Evolutionary conservation across 1,140 invertebrate genomes (phyloP).

Genomic region (Apis florea): DNA sequence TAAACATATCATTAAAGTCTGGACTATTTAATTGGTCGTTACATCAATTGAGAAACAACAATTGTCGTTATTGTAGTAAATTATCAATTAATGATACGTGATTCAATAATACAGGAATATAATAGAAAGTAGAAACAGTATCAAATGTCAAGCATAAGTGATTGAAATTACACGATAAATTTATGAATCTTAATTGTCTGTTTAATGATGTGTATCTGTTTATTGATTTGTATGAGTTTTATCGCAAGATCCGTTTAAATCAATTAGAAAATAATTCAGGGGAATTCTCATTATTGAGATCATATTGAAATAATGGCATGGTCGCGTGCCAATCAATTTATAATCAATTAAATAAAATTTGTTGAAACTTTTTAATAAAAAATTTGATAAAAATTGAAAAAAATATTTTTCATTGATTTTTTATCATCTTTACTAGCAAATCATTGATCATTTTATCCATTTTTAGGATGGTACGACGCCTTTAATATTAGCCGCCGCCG

Average conservation of each 20-base stretch:
- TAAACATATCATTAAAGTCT: conserved; percentile 13
- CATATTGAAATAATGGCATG: background rate
- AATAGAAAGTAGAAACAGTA: background rate
- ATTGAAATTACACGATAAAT: background rate
- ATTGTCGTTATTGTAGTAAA: conserved; percentile 7
- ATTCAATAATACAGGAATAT: background rate
- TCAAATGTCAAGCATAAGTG: background rate
- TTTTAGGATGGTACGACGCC: conserved; percentile 95
- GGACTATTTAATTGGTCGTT: background rate
- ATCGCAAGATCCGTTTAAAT: conserved; percentile 11
- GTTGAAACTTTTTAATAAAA: background rate
- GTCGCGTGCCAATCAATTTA: background rate
- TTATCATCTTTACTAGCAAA: background rate
- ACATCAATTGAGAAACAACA: conserved; percentile 28
- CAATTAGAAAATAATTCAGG: conserved; percentile 3
- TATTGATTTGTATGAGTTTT: background rate
- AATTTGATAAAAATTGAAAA: background rate
- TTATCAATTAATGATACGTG: conserved; percentile 4
- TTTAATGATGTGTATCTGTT: background rate
- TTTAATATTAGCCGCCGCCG: conserved; percentile 92
- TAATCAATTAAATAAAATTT: background rate
- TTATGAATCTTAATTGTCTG: conserved; percentile 21
- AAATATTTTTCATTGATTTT: background rate
- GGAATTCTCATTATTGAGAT: background rate
- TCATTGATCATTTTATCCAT: conserved; percentile 16